These are phyloP conservation scores for Scaptomyza montana DNA, from an alignment of 1,140 invertebrate species.

Conservation along the genomic window DNA sequence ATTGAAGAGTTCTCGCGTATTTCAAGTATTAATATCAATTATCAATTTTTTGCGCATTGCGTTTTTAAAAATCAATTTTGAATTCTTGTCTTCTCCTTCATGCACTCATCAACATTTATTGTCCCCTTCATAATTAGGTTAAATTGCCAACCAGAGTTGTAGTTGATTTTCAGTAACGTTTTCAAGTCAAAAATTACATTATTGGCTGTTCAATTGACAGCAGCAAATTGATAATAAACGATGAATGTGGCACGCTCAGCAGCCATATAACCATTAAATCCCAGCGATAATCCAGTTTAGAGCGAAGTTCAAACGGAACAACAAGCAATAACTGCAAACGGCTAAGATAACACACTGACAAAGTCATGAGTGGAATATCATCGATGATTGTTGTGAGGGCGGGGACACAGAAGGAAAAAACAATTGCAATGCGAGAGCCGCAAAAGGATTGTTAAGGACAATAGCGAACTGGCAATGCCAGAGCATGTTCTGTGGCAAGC, in stretches of 20 bases:
- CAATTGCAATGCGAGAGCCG: conserved; percentile 59
- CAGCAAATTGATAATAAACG: conserved; percentile 37
- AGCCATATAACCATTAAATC: no score
- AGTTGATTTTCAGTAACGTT: background rate
- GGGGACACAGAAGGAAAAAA: conserved; percentile 57
- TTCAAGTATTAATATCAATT: background rate
- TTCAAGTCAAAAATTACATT: background rate
- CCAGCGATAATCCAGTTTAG: background rate
- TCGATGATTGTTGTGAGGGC: conserved; percentile 34
- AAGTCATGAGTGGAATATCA: conserved; percentile 67
- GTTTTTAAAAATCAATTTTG: background rate
- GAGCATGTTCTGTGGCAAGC: background rate
- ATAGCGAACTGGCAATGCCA: conserved; percentile 30
- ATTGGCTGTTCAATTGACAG: conserved; percentile 24
- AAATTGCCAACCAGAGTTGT: background rate
- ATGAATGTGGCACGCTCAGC: background rate
- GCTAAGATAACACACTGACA: conserved; percentile 54
- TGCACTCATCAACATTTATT: background rate
- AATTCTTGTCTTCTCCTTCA: background rate
- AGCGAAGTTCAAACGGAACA: background rate
- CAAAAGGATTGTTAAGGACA: conserved; percentile 36
- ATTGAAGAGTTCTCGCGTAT: background rate
- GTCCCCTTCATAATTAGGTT: background rate
- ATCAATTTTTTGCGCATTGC: background rate
- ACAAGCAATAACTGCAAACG: conserved; percentile 1